Evolutionary conservation across 1,140 invertebrate species (phyloP).

Genomic region (Tribolium castaneum): DNA sequence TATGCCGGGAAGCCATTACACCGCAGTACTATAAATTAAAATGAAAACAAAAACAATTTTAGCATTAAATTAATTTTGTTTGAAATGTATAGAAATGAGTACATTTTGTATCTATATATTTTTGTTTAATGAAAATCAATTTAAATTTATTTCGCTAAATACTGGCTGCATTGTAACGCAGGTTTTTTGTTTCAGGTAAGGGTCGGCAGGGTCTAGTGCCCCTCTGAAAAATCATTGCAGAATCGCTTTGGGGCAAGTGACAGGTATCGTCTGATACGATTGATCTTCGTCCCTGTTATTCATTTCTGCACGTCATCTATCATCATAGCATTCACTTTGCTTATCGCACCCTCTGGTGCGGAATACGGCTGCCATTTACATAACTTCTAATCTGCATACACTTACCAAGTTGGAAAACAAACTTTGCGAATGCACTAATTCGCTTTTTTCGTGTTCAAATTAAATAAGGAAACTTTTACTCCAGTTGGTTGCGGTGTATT

Average conservation of each 20-base stretch:
- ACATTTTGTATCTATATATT: not conserved
- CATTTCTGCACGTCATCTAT: constrained; percentile 40
- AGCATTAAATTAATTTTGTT: not conserved
- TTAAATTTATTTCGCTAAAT: not conserved
- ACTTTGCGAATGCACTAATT: constrained; percentile 52
- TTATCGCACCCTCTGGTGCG: constrained; percentile 47
- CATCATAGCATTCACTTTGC: constrained; percentile 34
- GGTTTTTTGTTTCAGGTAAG: constrained; percentile 15
- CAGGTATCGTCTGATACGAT: not conserved
- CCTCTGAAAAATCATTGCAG: not conserved
- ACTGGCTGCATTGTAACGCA: too few relatives aligned
- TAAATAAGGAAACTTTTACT: constrained; percentile 38
- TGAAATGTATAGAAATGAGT: not conserved
- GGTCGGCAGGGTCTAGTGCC: not conserved
- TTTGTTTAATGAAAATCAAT: not conserved
- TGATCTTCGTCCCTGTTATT: not conserved
- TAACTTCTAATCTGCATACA: constrained; percentile 57
- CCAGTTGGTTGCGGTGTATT: constrained; percentile 19
- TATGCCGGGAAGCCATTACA: not conserved
- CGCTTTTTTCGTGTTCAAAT: constrained; percentile 39
- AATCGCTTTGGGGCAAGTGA: not conserved
- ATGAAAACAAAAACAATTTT: not conserved
- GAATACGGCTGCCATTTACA: constrained; percentile 50
- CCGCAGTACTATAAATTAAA: not conserved
- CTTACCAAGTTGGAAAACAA: constrained; percentile 52